These are phyloP conservation scores for Denticeps clupeoides DNA, from an alignment of 2,797 vertebrate genomes.

Conservation along the genomic window DNA sequence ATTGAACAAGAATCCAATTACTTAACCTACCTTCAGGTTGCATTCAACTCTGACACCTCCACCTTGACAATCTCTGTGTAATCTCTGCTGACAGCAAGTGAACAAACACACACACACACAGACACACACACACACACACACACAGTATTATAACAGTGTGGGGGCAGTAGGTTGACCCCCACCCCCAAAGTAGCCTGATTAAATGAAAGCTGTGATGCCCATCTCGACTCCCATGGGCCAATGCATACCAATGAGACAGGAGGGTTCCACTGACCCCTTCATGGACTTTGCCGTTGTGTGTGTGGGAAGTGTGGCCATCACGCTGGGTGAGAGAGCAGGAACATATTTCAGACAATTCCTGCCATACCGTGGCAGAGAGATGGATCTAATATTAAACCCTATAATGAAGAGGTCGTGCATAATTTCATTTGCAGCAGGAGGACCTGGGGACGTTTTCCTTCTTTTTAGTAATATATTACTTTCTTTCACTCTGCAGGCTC, in stretches of 20 bases:
- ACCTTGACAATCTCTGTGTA: slow-evolving; percentile 71
- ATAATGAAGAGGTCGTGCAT: slow-evolving; percentile 61
- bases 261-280: slow-evolving; percentile 41
- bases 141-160: no score
- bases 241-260: slow-evolving; percentile 82
- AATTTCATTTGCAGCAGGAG: slow-evolving; percentile 61
- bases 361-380: slow-evolving; percentile 31
- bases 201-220: slow-evolving; percentile 80
- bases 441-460: slow-evolving; percentile 64
- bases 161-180: slow-evolving; percentile 61
- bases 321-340: slow-evolving; percentile 15
- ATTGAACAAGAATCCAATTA: slow-evolving; percentile 95
- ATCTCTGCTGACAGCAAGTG: slow-evolving; percentile 78
- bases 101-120: slow-evolving; percentile 43
- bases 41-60: slow-evolving; percentile 58
- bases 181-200: slow-evolving; percentile 75
- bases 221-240: slow-evolving; percentile 71
- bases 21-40: slow-evolving; percentile 80
- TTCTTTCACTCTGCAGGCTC: slow-evolving; percentile 59
- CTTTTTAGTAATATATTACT: slow-evolving; percentile 66
- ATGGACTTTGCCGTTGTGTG: slow-evolving; percentile 21
- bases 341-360: no score
- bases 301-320: slow-evolving; percentile 17
- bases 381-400: slow-evolving; percentile 57
- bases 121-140: slow-evolving; percentile 16